Evolutionary conservation across 2,113 vertebrate species (phyloP), one percentile per base, ranked within the genome.

Genomic region (Pangasianodon hypophthalmus): DNA sequence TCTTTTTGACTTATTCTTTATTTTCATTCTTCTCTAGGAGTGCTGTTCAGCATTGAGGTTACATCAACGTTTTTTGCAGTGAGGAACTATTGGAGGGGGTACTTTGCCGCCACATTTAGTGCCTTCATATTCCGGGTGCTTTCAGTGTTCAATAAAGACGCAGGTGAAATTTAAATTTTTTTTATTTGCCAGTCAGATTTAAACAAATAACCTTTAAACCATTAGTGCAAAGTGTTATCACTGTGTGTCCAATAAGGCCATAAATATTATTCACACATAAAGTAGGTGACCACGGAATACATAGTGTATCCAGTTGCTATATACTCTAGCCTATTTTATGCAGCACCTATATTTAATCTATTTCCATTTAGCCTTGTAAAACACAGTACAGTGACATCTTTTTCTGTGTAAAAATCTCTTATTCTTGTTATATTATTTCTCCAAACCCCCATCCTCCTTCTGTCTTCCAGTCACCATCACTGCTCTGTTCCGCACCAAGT

Each of bases 81-180:
- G 90, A 97, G 98, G 69, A 99, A 99, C 95, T 99, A 99, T 93
- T 99, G 98, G 98, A 97, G 98, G 0, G 98, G 98, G 62, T 99
- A 99, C 95, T 99, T 99, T 0, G 98, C 98, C 0, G 98, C 98
- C 46, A 98, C 98, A 2, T 99, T 99, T 93, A 99, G 98, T 0
- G 98, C 98, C 92, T 99, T 99, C 95, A 99, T 99, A 92, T 99
- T 99, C 94, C 96, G 98, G 48, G 98, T 99, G 56, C 94, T 99
- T 1, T 98, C 98, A 0, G 98, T 99, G 88, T 98, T 98, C 95
- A 99, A 98, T 95, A 98, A 98, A 89, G 98, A 99, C 4, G 96
- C 98, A 96, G 98, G 98, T 99, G 83, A 89, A 90, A 82, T 86
- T 52, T 69, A 24, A 7, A 60, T n/a, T 44, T 84, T 37, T 11